These are phyloP conservation scores for Drosophila lacertosa DNA, from an alignment of 1,140 invertebrate genomes.

Conservation along the genomic window DNA sequence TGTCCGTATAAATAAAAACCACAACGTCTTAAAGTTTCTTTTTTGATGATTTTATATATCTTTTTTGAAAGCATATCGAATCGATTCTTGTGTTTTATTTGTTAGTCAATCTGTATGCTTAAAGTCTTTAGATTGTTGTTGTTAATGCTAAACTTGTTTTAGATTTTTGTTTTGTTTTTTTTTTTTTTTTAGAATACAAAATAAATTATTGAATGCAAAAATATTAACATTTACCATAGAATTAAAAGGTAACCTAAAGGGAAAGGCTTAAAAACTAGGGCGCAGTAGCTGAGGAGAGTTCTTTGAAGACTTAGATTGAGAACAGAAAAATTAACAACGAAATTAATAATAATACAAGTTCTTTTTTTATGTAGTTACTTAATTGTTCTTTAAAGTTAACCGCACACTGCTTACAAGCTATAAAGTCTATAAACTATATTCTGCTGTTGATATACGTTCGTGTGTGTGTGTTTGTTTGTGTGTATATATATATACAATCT, in stretches of 20 bases:
- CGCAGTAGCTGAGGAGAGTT: conserved; percentile 28
- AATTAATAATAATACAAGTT: conserved; percentile 44
- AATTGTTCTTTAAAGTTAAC: conserved; percentile 17
- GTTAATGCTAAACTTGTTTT: conserved; percentile 44
- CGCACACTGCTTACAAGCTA: conserved; percentile 37
- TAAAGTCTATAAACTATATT: conserved; percentile 30
- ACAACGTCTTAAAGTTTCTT: conserved; percentile 69
- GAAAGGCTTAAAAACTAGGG: conserved; percentile 37
- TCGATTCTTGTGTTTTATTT: conserved; percentile 59
- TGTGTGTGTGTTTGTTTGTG: conserved; percentile 4
- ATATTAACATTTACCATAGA: conserved; percentile 52
- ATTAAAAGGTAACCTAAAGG: conserved; percentile 36
- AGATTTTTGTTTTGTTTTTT: conserved; percentile 10
- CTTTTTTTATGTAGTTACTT: conserved; percentile 12
- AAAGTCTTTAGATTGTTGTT: conserved; percentile 70
- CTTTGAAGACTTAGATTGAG: conserved; percentile 47
- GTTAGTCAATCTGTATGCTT: conserved; percentile 73
- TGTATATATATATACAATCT: conserved; percentile 42
- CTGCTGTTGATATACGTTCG: conserved; percentile 33
- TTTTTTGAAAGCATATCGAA: conserved; percentile 65
- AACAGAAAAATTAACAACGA: conserved; percentile 48
- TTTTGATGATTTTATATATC: conserved; percentile 13
- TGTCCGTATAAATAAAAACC: conserved; percentile 74
- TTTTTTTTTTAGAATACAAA: conserved; percentile 58
- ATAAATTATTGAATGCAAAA: conserved; percentile 78